Base-by-base conservation (phyloP, 2,888 invertebrate genomes). In the Furcula furcula region DNA sequence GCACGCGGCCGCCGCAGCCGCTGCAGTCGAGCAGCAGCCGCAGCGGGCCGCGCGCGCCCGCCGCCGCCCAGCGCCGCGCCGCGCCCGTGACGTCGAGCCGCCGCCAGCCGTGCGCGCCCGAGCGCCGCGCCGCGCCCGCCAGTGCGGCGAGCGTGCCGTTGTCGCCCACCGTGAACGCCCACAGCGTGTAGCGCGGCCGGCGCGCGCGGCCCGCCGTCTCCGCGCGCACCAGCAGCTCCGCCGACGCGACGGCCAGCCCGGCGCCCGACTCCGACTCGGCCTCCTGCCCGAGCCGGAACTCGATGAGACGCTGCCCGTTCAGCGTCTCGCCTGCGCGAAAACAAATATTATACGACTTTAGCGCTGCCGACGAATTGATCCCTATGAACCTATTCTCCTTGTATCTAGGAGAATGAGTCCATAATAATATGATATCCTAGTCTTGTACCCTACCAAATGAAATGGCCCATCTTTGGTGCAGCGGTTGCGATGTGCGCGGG, bases 1-100 rank as follows among this genome's bases (percentile, higher is more conserved):
- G 92, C 68, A 93, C 93, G 81, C 93, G 90, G 32, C 91, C 91
- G 29, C 93, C 93, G 79, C 95, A 96, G 36, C 95, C 95, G 57
- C 94, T 93, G 81, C 95, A 96, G 83, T 96, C 95, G 53, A 97
- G 93, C 58, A 97, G 91, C 36, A 97, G 89, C 34, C 94, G 92
- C 55, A 97, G 90, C 52, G 85, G 81, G 14, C 44, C 55, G 59
- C 92, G 92, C 48, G 92, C 85, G 53, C 80, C 83, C 10, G 38
- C 55, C 21, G 87, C 73, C 64, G 88, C 75, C 96, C 96, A 97
- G 53, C 91, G 90, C 53, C 92, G 92, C 39, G 95, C 95, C 29
- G 94, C 94, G 40, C 90, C 86, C 46, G 96, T 95, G 57, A 97
- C 90, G 83, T 97, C 95, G 57, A 97, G 90, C 61, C 95, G 94